Conservation (phyloP, 2,113 vertebrate species). For the Entosphenus tridentatus region DNA sequence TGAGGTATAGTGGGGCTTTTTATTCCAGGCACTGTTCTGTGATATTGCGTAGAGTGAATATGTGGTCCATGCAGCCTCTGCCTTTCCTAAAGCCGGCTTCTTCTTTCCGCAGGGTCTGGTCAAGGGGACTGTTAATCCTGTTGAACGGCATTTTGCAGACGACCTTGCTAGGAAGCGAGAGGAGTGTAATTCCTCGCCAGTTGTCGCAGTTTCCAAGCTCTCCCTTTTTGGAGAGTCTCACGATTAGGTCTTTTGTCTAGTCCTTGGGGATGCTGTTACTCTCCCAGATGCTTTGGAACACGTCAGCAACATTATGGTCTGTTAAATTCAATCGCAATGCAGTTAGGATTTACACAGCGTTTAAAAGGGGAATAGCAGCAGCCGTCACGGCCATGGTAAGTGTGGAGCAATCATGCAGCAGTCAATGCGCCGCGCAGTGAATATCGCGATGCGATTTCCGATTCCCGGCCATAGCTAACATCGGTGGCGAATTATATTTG, state of each 20-base stretch:
- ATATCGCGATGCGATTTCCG: too few relatives aligned
- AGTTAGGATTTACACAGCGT: too few relatives aligned
- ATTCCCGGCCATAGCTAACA: too few relatives aligned
- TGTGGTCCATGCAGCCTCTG: neutral
- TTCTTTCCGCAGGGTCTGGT: neutral
- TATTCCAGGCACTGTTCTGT: neutral
- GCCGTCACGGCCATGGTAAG: too few relatives aligned
- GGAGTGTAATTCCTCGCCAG: slow-evolving; percentile 1
- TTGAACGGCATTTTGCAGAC: neutral
- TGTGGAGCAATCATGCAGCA: too few relatives aligned
- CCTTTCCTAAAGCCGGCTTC: neutral
- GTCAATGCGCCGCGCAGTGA: too few relatives aligned
- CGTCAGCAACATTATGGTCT: too few relatives aligned
- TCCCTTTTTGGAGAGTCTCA: neutral
- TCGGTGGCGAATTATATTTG: too few relatives aligned
- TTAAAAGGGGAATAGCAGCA: too few relatives aligned
- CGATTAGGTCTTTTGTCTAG: neutral
- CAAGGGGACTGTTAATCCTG: neutral
- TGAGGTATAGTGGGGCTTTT: neutral
- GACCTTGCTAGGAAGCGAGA: slow-evolving; percentile 3
- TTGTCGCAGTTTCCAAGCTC: slow-evolving; percentile 3
- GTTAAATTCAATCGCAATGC: too few relatives aligned
- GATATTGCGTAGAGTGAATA: neutral
- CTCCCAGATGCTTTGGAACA: neutral
- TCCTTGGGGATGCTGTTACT: neutral